Conservation (phyloP, 2,113 vertebrate species). For the Motacilla tschutschensis region DNA sequence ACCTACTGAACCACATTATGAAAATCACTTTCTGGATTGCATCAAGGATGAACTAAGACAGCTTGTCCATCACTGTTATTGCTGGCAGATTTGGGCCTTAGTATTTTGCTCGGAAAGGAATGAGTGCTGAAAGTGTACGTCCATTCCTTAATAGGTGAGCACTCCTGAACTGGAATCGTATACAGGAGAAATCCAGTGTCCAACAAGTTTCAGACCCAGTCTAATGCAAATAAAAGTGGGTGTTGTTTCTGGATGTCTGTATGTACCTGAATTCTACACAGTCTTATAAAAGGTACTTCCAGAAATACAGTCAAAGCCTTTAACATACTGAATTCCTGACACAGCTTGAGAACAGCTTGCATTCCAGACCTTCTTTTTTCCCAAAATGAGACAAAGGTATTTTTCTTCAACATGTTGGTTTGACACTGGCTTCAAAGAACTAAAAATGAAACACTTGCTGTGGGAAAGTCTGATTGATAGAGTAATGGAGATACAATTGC, state of each 20-base stretch:
- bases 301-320: neutral
- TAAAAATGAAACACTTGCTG: neutral
- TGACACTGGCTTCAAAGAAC: neutral
- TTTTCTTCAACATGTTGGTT: neutral
- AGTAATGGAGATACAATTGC: neutral
- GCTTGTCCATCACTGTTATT: neutral
- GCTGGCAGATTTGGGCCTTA: neutral
- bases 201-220: neutral
- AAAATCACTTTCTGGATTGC: neutral
- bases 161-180: neutral
- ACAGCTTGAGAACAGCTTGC: neutral
- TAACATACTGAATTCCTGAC: neutral
- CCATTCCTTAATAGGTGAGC: neutral
- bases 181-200: neutral
- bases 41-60: neutral
- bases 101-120: neutral
- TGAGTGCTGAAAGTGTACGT: neutral
- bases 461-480: neutral
- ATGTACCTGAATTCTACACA: neutral
- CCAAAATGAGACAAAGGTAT: neutral
- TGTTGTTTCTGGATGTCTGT: neutral
- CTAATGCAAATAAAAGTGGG: neutral
- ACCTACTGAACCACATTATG: neutral
- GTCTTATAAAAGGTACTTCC: neutral
- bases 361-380: neutral